phyloP scores from a whole-genome alignment of 2,113 vertebrate species.

The Neoarius graeffei region DNA sequence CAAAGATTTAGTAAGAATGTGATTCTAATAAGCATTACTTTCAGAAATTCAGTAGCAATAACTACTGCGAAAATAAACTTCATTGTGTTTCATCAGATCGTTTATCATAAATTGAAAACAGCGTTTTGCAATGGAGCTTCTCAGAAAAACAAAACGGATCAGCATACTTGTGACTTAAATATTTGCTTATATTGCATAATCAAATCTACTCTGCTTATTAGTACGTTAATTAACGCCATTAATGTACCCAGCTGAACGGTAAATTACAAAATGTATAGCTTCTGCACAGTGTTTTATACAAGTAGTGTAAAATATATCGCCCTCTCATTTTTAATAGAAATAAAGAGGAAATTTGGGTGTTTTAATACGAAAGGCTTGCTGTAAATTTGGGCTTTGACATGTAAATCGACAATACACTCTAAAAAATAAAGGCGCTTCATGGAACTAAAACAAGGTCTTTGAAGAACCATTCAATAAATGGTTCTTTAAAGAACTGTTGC shows the following conservation, averaged over 20 bases:
- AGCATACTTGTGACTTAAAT: background rate
- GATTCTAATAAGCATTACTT: background rate
- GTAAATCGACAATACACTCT: background rate
- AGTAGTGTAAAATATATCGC: background rate
- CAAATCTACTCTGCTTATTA: background rate
- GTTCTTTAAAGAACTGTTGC: too few relatives aligned
- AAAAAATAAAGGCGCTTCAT: too few relatives aligned
- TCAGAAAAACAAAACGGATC: background rate
- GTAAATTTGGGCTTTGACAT: background rate
- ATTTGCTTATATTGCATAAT: background rate
- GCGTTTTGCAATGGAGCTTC: background rate
- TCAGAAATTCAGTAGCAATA: background rate
- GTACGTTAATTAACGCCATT: background rate
- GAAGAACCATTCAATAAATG: too few relatives aligned
- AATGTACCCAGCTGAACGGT: background rate
- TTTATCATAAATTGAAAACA: background rate
- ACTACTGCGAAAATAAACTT: background rate
- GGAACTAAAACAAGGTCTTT: too few relatives aligned
- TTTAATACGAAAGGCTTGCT: too few relatives aligned
- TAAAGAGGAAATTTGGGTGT: background rate
- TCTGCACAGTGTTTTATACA: background rate
- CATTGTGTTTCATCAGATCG: background rate
- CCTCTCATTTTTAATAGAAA: background rate
- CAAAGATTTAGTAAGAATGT: background rate
- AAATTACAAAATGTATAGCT: background rate